Percentiles rank a stretch among this genome's conserved stretches.
Conservation (phyloP, 2,797 vertebrate species). For the Pangasius sanitwongsei region DNA sequence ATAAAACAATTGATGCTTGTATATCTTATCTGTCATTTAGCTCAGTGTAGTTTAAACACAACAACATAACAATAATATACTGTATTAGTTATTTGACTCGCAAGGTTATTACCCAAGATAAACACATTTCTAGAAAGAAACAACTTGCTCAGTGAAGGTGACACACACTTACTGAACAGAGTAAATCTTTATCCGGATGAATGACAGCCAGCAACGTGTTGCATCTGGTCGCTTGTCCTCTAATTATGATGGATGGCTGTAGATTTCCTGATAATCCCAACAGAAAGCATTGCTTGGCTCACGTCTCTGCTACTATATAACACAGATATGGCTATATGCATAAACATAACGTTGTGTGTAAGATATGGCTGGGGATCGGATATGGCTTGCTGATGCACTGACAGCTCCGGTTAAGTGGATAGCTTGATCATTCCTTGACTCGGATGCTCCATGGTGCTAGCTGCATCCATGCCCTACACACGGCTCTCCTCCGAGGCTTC, state of each 20-base stretch:
- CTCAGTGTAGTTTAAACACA: neutral
- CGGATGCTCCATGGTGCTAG: constrained; percentile 21
- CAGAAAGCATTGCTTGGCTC: constrained; percentile 10
- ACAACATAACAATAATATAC: too few species aligned
- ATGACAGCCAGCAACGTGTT: constrained; percentile 76
- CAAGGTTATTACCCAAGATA: neutral
- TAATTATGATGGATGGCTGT: constrained; percentile 24
- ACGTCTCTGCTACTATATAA: neutral
- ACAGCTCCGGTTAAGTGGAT: constrained; percentile 16
- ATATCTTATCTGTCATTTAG: neutral
- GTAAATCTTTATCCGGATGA: constrained; percentile 59
- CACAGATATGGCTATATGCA: neutral
- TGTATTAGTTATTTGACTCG: neutral
- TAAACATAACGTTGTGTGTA: neutral
- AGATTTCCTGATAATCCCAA: constrained; percentile 8
- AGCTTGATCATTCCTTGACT: constrained; percentile 28
- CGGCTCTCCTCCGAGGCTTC: neutral
- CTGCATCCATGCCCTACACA: constrained; percentile 20
- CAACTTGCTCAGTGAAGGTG: neutral
- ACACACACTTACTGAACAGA: constrained; percentile 68
- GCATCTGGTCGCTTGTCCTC: constrained; percentile 59
- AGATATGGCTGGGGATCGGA: neutral
- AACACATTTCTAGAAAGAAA: neutral
- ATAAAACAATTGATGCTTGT: neutral
- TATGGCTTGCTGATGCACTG: constrained; percentile 21